phyloP scores from a whole-genome alignment of 2,888 invertebrate species.

The Fragum whitleyi region DNA sequence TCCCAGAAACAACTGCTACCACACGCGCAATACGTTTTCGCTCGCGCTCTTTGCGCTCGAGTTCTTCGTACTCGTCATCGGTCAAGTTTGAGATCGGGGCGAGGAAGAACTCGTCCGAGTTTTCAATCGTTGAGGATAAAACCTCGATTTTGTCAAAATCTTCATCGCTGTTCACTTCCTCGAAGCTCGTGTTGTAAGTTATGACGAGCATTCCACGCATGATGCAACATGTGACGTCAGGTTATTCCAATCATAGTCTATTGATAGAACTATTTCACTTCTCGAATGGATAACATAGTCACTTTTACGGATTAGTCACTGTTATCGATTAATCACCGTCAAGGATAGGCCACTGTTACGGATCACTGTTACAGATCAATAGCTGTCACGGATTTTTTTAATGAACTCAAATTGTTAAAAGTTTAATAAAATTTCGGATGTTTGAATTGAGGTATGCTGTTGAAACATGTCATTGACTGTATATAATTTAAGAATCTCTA shows the following conservation, averaged over 20 bases:
- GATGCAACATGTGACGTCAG: conserved; percentile 18
- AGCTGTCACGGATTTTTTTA: too few species aligned
- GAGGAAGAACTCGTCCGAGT: conserved; percentile 60
- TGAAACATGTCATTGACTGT: too few species aligned
- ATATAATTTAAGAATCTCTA: too few species aligned
- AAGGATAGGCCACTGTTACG: too few species aligned
- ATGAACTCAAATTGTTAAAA: too few species aligned
- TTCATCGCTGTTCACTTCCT: conserved; percentile 56
- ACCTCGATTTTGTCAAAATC: conserved; percentile 65
- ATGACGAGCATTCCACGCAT: conserved; percentile 61
- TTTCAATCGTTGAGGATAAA: conserved; percentile 61
- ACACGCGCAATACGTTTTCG: conserved; percentile 87
- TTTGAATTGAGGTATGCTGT: too few species aligned
- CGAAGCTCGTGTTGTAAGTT: conserved; percentile 58
- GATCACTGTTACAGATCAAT: too few species aligned
- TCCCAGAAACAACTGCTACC: conserved; percentile 95
- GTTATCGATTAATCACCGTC: too few species aligned
- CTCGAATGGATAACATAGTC: too few species aligned
- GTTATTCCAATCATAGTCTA: conserved; percentile 47
- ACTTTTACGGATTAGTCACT: too few species aligned
- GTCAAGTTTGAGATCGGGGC: conserved; percentile 52
- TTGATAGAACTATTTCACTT: neutral
- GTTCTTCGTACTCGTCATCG: conserved; percentile 44
- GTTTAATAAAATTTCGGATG: too few species aligned
- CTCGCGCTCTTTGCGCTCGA: conserved; percentile 60